phyloP scores from a whole-genome alignment of 2,888 invertebrate genomes.

The Volucella inanis region DNA sequence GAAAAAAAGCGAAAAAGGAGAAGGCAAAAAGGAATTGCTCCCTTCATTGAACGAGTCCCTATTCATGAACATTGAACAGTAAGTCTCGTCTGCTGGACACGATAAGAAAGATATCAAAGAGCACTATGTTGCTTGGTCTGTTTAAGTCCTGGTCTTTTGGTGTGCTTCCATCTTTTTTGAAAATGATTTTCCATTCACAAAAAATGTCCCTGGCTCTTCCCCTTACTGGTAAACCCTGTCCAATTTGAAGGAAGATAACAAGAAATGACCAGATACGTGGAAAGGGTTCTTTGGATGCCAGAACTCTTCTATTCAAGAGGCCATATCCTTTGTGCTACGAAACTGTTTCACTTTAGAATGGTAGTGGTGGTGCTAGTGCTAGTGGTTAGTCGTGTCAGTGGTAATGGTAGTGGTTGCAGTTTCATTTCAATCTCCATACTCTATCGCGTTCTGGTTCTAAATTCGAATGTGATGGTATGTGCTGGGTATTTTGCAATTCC shows the following conservation, averaged over 20 bases:
- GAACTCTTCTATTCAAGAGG: conserved; percentile 40
- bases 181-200: neutral
- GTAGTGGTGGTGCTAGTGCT: too few relatives aligned
- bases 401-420: conserved; percentile 13
- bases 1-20: conserved; percentile 15
- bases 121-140: conserved; percentile 4
- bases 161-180: neutral
- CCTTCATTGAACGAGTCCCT: conserved; percentile 50
- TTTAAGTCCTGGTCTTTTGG: conserved; percentile 48
- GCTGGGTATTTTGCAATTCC: conserved; percentile 3
- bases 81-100: conserved; percentile 46
- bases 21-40: neutral
- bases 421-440: neutral
- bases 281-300: conserved; percentile 13
- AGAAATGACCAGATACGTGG: conserved; percentile 56
- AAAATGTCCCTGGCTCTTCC: neutral
- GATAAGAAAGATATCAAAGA: conserved; percentile 62
- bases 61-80: conserved; percentile 18
- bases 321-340: conserved; percentile 50
- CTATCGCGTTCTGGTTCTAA: conserved; percentile 16
- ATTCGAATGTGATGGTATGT: conserved; percentile 47
- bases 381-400: too few relatives aligned
- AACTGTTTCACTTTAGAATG: conserved; percentile 55
- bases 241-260: conserved; percentile 48
- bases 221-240: conserved; percentile 6